These are phyloP conservation scores for Acromyrmex charruanus DNA, from an alignment of 1,140 invertebrate genomes.

Conservation along the genomic window DNA sequence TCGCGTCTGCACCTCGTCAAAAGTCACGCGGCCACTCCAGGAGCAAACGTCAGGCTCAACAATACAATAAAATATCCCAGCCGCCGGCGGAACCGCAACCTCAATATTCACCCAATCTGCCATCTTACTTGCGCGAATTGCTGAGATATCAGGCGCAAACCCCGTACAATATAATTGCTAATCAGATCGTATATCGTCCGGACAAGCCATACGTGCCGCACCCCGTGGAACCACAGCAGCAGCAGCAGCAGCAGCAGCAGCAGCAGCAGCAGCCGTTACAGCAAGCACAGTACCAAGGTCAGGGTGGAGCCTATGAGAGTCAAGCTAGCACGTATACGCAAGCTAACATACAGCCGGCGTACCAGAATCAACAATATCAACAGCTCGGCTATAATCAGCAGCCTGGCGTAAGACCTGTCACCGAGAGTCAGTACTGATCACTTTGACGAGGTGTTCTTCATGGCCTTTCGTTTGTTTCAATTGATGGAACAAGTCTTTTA, in stretches of 20 bases:
- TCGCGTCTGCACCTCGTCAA: constrained; percentile 17
- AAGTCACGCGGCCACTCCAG: constrained; percentile 39
- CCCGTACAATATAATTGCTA: constrained; percentile 84
- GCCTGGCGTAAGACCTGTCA: constrained; percentile 77
- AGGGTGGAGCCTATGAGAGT: constrained; percentile 51
- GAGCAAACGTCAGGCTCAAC: constrained; percentile 50
- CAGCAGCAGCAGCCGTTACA: background rate
- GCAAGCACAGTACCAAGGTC: constrained; percentile 53
- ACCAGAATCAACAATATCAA: constrained; percentile 59
- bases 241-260: constrained; percentile 37
- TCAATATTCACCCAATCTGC: constrained; percentile 83
- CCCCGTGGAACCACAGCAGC: constrained; percentile 66
- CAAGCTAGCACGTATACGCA: constrained; percentile 37
- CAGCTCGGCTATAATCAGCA: constrained; percentile 49
- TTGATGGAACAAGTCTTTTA: background rate
- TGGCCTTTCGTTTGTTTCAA: background rate
- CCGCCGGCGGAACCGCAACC: constrained; percentile 77
- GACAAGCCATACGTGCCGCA: constrained; percentile 84
- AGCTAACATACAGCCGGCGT: constrained; percentile 15
- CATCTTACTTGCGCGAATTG: constrained; percentile 78
- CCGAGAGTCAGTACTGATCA: constrained; percentile 80
- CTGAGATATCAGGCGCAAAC: constrained; percentile 82
- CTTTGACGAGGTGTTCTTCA: background rate
- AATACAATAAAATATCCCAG: constrained; percentile 43
- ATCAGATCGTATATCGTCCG: constrained; percentile 77